Base-by-base conservation (phyloP, 2,888 invertebrate species). In the Galerucella calmariensis region DNA sequence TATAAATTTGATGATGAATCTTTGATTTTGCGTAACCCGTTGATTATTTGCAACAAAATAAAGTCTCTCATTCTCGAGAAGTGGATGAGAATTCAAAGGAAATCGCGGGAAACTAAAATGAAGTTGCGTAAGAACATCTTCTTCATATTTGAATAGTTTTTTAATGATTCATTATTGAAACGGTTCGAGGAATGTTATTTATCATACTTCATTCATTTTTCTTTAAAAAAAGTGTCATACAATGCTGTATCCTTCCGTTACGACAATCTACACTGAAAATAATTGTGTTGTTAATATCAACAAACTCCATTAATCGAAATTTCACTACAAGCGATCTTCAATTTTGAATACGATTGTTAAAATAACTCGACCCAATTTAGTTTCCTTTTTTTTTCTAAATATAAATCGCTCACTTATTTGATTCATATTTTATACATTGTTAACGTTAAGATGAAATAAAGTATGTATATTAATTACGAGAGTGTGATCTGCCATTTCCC, bases 401-500 rank as follows among this genome's bases (percentile, higher is more conserved):
- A 41, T 20, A 5, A 58, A 20, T 58, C 10, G 16, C 16, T 48
- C 5, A 48, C 48, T 3, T 48, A 58, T 10, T 58, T 4, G 9
- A 56, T 56, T 58, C 58, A 58, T 20, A 58, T 20, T 20, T 58
- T 58, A 58, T 58, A 10, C 6, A 48, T 48, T 48, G 48, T 48
- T 48, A 58, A 58, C 10, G n/a, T 58, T 58, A 8, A 41, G 35
- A 1, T 9, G 35, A 59, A 61, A 24, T 59, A 46, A 59, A 65
- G 48, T 48, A 59, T 67, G 35, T 11, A 46, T 53, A 16, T 44
- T 72, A 69, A 69, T 69, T 62, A 63, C 61, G n/a, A 16, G 69
- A 63, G 63, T 69, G 69, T 67, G 74, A 73, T 62, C 67, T 68
- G 67, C 63, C 67, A 67, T 68, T 68, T 73, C 58, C 71, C 63